Conservation (phyloP, 2,113 vertebrate species). For the Ochotona curzoniae region DNA sequence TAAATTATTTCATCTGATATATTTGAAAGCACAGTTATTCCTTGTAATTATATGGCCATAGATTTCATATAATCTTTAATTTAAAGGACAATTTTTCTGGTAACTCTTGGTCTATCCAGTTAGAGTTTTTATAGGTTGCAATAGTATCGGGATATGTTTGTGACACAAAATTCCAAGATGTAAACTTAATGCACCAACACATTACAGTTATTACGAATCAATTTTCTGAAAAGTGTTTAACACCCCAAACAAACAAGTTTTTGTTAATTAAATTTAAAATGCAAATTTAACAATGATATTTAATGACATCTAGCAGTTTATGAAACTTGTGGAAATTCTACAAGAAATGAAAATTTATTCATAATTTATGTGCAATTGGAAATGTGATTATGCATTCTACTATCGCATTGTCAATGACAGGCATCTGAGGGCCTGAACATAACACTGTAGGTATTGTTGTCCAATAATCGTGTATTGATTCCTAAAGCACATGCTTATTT, state of each 20-base stretch:
- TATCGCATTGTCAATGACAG: not conserved
- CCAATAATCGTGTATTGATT: not conserved
- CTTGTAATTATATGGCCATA: not conserved
- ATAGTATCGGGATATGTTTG: no score
- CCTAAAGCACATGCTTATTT: not conserved
- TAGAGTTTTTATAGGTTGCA: not conserved
- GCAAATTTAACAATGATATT: not conserved
- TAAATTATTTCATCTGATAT: not conserved
- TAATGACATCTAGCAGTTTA: not conserved
- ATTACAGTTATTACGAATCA: not conserved
- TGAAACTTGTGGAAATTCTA: not conserved
- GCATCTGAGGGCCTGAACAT: not conserved
- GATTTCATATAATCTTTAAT: not conserved
- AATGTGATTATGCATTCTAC: not conserved
- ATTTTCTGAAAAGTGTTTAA: not conserved
- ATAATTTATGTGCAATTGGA: not conserved
- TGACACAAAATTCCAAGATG: not conserved
- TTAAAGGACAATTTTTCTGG: not conserved
- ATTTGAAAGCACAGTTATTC: not conserved
- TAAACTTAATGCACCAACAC: not conserved
- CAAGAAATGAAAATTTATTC: not conserved
- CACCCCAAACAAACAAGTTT: not conserved
- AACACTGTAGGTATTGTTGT: not conserved
- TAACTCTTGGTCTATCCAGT: not conserved
- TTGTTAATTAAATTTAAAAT: conserved; percentile 4